Evolutionary conservation across 2,888 invertebrate species (phyloP), one percentile per base, ranked within the genome.

Genomic region (Conchocele bisecta): DNA sequence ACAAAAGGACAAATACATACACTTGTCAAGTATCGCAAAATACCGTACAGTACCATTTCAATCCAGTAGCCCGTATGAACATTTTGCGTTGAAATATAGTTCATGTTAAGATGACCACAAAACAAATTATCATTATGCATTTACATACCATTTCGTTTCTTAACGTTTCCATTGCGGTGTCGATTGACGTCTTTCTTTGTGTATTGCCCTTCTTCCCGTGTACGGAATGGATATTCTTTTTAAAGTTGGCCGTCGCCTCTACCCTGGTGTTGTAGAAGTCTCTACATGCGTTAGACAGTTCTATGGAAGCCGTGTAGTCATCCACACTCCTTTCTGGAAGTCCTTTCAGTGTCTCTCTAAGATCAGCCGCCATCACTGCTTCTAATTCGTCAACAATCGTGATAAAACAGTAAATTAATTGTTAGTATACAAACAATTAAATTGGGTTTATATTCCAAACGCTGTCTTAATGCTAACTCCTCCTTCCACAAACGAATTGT

Each of bases 221-320:
- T n/a, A n/a, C 31, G 22, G 46, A 65, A 31, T 56, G 61, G 37
- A 79, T 66, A 41, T 60, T 73, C 59, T 81, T 72, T 73, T 85
- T 85, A 44, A 81, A 78, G 11, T 58, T 65, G 53, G 83, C 83
- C 1, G 85, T 83, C 2, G 79, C 79, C 48, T 84, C 77, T 29
- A 86, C 71, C 41, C 87, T 51, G 22, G 71, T 79, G 24, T 81
- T 78, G 75, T 87, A 87, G 67, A 86, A 86, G 48, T 83, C 77
- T 37, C 87, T 54, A 56, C 87, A 87, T 33, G 85, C 83, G 63
- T 87, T 87, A 4, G 86, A 86, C 31, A 87, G 69, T 69, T 87
- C 87, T 28, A 87, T 87, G 13, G 82, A 79, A 9, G 82, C 86
- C 20, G 84, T 85, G 67, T 87, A 86, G 39, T 79, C 81, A 50